These are phyloP conservation scores for Sebastes ruberrimus DNA, from an alignment of 2,797 vertebrate genomes.

Conservation along the genomic window DNA sequence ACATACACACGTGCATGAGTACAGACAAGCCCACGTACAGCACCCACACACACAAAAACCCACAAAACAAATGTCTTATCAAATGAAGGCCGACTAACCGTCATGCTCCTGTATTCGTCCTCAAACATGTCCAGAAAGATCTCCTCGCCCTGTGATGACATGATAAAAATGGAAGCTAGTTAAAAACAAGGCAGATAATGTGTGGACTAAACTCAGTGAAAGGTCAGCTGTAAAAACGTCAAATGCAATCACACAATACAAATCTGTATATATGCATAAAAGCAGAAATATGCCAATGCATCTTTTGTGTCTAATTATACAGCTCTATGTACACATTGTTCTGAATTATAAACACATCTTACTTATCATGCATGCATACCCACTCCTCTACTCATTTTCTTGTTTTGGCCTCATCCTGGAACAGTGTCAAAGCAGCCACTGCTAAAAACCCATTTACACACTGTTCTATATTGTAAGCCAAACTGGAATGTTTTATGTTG, in stretches of 20 bases:
- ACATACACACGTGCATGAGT: slow-evolving; percentile 6
- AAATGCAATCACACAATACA: background rate
- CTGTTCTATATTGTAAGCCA: background rate
- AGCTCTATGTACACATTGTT: background rate
- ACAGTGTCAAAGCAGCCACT: background rate
- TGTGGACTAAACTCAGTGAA: background rate
- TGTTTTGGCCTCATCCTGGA: background rate
- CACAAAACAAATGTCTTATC: background rate
- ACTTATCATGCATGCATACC: background rate
- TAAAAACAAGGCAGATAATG: background rate
- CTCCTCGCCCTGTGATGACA: slow-evolving; percentile 90
- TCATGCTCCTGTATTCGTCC: slow-evolving; percentile 98
- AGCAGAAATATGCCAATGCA: background rate
- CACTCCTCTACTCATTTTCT: background rate
- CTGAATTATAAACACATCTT: background rate
- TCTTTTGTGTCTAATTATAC: background rate
- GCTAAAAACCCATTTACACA: background rate
- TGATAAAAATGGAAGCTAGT: background rate
- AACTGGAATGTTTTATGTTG: background rate
- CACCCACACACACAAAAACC: background rate
- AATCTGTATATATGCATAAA: background rate
- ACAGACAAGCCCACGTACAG: background rate
- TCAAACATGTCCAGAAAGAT: slow-evolving; percentile 99
- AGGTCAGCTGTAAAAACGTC: background rate
- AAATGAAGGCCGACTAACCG: slow-evolving; percentile 76